Evolutionary conservation across 2,797 vertebrate species (phyloP).

Genomic region (Peromyscus melanophrys): DNA sequence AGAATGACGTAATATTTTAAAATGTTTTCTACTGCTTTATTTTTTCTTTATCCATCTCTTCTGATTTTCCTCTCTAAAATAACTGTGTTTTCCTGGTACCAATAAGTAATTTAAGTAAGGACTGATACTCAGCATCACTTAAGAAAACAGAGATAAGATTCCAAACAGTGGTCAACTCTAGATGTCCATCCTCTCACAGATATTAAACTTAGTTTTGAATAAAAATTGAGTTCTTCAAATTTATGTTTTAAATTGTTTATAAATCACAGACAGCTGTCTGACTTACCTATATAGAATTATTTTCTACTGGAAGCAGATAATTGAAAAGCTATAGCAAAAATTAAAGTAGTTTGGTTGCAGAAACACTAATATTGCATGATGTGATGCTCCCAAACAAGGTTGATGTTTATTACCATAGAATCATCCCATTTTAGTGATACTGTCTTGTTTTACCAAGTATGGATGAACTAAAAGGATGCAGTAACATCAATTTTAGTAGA

Average conservation of each 20-base stretch:
- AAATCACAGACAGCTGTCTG: slow-evolving; percentile 49
- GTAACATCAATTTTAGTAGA: slow-evolving; percentile 39
- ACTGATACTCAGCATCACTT: neutral
- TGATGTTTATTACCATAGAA: slow-evolving; percentile 77
- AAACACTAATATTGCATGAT: slow-evolving; percentile 62
- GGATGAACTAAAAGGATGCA: slow-evolving; percentile 71
- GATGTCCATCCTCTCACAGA: neutral
- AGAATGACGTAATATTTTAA: neutral
- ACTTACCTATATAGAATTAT: slow-evolving; percentile 64
- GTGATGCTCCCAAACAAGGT: slow-evolving; percentile 60
- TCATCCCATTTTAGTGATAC: slow-evolving; percentile 70
- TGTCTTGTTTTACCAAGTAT: slow-evolving; percentile 73
- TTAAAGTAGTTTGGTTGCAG: slow-evolving; percentile 62
- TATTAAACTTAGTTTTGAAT: neutral
- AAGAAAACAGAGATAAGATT: neutral
- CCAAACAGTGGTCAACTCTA: neutral
- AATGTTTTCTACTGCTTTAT: neutral
- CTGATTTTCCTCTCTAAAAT: neutral
- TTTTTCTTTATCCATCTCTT: neutral
- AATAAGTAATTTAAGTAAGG: neutral
- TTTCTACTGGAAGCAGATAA: slow-evolving; percentile 77
- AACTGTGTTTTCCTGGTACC: neutral
- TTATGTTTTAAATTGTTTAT: slow-evolving; percentile 65
- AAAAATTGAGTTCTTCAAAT: neutral
- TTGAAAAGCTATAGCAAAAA: slow-evolving; percentile 68